These are phyloP conservation scores for Embiotoca jacksoni DNA, from an alignment of 2,113 vertebrate species.

Conservation along the genomic window DNA sequence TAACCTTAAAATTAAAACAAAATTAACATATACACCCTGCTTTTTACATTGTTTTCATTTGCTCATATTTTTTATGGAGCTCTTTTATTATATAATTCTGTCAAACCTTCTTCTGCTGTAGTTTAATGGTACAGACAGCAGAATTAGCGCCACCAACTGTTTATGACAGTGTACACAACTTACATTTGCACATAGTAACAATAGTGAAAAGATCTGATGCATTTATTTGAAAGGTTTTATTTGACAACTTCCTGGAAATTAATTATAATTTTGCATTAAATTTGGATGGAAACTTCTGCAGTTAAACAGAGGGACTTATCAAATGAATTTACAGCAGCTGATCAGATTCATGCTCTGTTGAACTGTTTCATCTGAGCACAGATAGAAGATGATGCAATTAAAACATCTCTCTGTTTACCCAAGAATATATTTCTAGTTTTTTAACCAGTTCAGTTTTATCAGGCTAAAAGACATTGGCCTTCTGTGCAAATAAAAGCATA, in stretches of 20 bases:
- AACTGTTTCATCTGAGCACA: slow-evolving; percentile 8
- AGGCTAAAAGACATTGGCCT: neutral
- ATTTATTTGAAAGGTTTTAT: neutral
- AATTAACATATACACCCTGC: no score
- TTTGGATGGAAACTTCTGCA: neutral
- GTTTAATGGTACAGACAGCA: neutral
- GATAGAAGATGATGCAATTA: neutral
- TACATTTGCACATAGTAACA: neutral
- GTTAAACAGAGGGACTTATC: neutral
- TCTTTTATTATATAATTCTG: neutral
- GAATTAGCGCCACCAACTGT: neutral
- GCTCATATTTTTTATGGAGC: no score
- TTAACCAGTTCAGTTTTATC: slow-evolving; percentile 6
- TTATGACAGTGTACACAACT: neutral
- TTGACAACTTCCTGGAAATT: neutral
- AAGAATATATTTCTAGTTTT: neutral
- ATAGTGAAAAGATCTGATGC: neutral
- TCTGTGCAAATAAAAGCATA: slow-evolving; percentile 1
- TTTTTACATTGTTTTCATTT: no score
- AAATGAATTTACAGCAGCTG: slow-evolving; percentile 15
- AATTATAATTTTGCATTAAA: neutral
- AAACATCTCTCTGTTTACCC: slow-evolving; percentile 8
- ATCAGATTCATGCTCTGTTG: slow-evolving; percentile 17
- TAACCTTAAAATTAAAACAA: neutral
- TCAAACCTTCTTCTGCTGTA: neutral